These are phyloP conservation scores for Gobionotothen gibberifrons DNA, from an alignment of 2,797 vertebrate species.

Conservation along the genomic window DNA sequence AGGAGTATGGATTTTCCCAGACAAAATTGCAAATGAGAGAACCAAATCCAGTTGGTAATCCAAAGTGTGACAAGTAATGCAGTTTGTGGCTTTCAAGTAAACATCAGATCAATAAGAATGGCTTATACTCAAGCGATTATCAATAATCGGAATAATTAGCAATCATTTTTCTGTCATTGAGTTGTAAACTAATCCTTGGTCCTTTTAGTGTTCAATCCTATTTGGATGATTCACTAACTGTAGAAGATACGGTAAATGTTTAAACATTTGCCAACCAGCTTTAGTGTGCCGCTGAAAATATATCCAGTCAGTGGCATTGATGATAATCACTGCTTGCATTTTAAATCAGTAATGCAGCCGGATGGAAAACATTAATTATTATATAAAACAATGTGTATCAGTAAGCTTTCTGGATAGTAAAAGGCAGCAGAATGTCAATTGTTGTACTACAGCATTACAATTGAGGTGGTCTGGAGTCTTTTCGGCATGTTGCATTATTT, in stretches of 20 bases:
- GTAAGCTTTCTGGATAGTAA: background rate
- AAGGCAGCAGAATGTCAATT: background rate
- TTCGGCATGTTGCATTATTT: background rate
- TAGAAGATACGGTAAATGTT: background rate
- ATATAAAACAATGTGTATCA: conserved; percentile 1
- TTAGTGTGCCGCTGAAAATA: background rate
- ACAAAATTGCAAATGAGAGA: background rate
- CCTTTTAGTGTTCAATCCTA: background rate
- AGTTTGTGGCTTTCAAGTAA: conserved; percentile 1
- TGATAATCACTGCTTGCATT: conserved; percentile 2
- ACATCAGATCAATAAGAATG: background rate
- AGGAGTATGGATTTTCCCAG: conserved; percentile 24
- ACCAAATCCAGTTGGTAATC: conserved; percentile 5
- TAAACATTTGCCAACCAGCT: background rate
- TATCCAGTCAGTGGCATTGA: background rate
- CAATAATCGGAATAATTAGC: too few relatives aligned
- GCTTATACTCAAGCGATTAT: background rate
- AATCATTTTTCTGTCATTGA: too few relatives aligned
- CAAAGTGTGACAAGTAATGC: conserved; percentile 1
- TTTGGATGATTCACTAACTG: background rate
- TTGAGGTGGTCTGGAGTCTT: background rate
- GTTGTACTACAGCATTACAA: background rate
- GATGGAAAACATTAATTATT: conserved; percentile 8
- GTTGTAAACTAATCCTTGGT: background rate
- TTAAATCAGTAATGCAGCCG: background rate